A percentile compares a stretch with the other conserved stretches of the same genome.
These are phyloP conservation scores for Dione juno DNA, from an alignment of 2,888 invertebrate species.

Conservation along the genomic window DNA sequence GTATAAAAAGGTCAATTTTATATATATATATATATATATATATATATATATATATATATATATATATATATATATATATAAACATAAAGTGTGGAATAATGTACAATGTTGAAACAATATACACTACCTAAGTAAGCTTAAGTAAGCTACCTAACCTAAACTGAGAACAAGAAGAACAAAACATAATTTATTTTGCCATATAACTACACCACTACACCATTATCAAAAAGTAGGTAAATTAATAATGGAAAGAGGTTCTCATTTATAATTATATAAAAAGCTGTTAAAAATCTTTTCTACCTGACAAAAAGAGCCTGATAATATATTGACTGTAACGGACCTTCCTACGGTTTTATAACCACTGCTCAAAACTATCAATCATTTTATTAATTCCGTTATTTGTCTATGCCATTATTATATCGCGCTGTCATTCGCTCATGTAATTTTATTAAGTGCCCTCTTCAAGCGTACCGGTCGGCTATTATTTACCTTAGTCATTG, in stretches of 20 bases:
- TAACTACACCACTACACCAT: too few species aligned
- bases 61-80: too few species aligned
- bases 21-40: too few species aligned
- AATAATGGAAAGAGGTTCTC: too few species aligned
- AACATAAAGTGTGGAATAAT: background rate
- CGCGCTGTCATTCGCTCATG: constrained; percentile 72
- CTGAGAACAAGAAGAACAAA: too few species aligned
- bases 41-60: too few species aligned
- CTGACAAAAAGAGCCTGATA: constrained; percentile 25
- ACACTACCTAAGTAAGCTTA: background rate
- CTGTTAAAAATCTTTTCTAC: background rate
- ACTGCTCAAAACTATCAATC: constrained; percentile 68
- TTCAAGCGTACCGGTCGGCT: constrained; percentile 53
- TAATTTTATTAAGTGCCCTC: constrained; percentile 75
- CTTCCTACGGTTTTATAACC: constrained; percentile 43
- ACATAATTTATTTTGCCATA: too few species aligned
- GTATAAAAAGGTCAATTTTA: too few species aligned
- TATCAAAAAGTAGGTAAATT: too few species aligned
- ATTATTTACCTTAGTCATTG: constrained; percentile 45
- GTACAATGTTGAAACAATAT: background rate
- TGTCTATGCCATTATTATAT: constrained; percentile 69
- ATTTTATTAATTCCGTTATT: constrained; percentile 75
- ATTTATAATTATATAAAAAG: too few species aligned
- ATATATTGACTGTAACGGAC: constrained; percentile 43
- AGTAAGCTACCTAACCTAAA: too few species aligned